Evolutionary conservation across 1,140 invertebrate species (phyloP).

Genomic region (Leucophenga varia): DNA sequence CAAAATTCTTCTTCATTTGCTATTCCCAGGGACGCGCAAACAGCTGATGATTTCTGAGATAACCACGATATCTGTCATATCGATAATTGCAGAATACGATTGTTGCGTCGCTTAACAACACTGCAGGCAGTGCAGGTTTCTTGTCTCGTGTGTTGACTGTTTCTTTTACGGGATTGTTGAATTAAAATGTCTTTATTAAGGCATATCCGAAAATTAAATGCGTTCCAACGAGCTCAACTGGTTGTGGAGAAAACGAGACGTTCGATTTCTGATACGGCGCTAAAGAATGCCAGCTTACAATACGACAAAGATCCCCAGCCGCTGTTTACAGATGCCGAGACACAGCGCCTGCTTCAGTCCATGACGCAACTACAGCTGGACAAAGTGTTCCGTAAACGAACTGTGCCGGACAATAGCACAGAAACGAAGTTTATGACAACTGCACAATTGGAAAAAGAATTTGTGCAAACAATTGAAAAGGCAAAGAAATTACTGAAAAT

Average conservation of each 20-base stretch:
- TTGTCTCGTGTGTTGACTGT: conserved; percentile 24
- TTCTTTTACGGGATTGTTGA: conserved; percentile 19
- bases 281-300: conserved; percentile 22
- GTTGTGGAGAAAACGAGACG: conserved; percentile 16
- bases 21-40: conserved; percentile 17
- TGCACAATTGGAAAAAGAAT: conserved; percentile 68
- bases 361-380: conserved; percentile 76
- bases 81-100: conserved; percentile 11
- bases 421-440: conserved; percentile 85
- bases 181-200: conserved; percentile 38
- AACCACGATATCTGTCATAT: conserved; percentile 7
- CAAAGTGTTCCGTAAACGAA: conserved; percentile 71
- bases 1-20: conserved; percentile 25
- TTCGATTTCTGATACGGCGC: conserved; percentile 14
- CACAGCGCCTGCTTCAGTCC: conserved; percentile 74
- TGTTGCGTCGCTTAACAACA: neutral
- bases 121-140: conserved; percentile 6
- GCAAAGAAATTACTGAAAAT: conserved; percentile 76
- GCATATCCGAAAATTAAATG: conserved; percentile 24
- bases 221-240: conserved; percentile 14
- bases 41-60: conserved; percentile 12
- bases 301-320: conserved; percentile 66
- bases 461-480: conserved; percentile 61
- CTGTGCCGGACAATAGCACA: conserved; percentile 58
- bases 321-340: conserved; percentile 73